A percentile compares a stretch with the other conserved stretches of the same genome.
Evolutionary conservation across 2,113 vertebrate genomes (phyloP).

Genomic region (Microcebus ravelobensis): DNA sequence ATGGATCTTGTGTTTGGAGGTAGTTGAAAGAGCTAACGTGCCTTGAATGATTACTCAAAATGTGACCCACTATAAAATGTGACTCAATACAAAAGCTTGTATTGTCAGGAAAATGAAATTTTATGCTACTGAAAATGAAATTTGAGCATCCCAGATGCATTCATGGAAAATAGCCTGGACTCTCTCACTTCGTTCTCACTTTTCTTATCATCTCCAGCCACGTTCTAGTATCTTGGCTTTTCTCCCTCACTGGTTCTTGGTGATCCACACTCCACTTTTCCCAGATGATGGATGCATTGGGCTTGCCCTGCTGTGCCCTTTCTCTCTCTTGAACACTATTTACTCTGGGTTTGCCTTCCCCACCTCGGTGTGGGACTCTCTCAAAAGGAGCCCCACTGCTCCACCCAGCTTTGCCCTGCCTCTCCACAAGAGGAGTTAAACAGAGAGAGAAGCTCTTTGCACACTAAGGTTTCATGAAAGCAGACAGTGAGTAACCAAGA

Average conservation of each 20-base stretch:
- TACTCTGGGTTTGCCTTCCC: neutral
- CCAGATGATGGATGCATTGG: neutral
- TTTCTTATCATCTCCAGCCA: neutral
- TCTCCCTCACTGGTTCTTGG: neutral
- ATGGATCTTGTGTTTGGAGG: neutral
- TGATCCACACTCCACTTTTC: neutral
- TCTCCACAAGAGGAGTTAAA: slow-evolving; percentile 11
- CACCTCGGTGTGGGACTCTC: neutral
- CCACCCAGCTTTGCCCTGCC: neutral
- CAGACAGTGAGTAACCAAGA: slow-evolving; percentile 48
- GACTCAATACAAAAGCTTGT: neutral
- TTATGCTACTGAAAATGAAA: neutral
- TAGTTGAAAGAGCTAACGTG: neutral
- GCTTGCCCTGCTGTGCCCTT: neutral
- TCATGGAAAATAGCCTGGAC: neutral
- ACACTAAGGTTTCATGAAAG: slow-evolving; percentile 18
- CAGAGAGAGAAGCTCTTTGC: neutral
- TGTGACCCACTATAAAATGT: neutral
- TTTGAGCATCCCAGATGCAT: neutral
- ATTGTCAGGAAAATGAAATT: neutral
- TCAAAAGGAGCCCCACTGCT: neutral
- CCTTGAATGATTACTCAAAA: slow-evolving; percentile 4
- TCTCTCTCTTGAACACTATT: neutral
- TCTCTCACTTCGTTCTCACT: neutral
- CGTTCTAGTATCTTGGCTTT: neutral